These are phyloP conservation scores for Cerastis leucographa DNA, from an alignment of 2,888 invertebrate species.

Conservation along the genomic window DNA sequence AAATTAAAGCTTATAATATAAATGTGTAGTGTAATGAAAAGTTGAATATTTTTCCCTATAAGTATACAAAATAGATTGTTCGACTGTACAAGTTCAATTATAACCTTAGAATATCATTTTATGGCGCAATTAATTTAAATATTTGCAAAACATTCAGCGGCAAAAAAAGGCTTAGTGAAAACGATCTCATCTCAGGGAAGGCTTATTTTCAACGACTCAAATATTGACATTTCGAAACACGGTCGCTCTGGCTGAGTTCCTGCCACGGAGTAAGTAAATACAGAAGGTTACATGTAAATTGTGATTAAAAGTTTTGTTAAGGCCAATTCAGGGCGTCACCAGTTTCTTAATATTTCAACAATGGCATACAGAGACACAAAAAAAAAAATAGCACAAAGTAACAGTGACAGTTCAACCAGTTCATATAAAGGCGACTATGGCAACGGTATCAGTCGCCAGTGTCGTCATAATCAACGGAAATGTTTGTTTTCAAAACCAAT, in stretches of 20 bases:
- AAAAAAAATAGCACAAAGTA: not conserved
- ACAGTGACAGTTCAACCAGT: not conserved
- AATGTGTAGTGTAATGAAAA: not conserved
- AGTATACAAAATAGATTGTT: not conserved
- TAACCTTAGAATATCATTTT: not conserved
- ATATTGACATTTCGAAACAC: slow-evolving; percentile 54
- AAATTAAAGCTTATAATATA: too few species aligned
- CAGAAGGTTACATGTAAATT: slow-evolving; percentile 27
- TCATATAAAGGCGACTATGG: not conserved
- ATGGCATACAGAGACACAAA: not conserved
- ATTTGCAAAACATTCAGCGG: slow-evolving; percentile 16
- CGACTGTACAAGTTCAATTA: not conserved
- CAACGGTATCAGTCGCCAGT: not conserved
- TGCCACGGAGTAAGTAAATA: not conserved
- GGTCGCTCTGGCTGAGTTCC: slow-evolving; percentile 5
- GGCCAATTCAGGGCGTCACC: not conserved
- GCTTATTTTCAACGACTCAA: slow-evolving; percentile 57
- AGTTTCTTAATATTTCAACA: not conserved
- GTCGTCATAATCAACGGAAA: not conserved
- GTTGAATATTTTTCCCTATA: not conserved
- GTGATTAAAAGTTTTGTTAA: not conserved
- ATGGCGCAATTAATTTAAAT: slow-evolving; percentile 9
- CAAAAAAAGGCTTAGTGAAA: slow-evolving; percentile 37
- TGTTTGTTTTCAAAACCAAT: not conserved
- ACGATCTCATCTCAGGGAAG: slow-evolving; percentile 36